phyloP scores from a whole-genome alignment of 2,797 vertebrate genomes.

The Gastrophryne carolinensis region DNA sequence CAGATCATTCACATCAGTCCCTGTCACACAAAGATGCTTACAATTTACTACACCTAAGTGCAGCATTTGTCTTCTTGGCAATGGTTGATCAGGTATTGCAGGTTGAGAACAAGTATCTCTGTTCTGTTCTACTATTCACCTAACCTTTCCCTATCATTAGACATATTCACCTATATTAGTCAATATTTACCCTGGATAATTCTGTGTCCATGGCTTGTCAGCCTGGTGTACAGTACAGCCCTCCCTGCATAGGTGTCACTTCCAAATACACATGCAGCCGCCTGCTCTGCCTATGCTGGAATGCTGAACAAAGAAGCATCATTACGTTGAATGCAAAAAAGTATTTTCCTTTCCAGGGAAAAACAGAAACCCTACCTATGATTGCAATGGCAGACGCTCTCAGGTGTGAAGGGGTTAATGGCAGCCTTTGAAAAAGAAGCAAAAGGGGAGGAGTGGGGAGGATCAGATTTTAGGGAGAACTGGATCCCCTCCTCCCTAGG shows the following conservation, averaged over 20 bases:
- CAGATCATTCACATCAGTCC: too few relatives aligned
- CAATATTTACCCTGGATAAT: not conserved
- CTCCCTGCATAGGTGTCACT: not conserved
- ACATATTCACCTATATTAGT: not conserved
- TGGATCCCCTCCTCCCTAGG: slow-evolving; percentile 68
- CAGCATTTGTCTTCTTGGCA: too few relatives aligned
- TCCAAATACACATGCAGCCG: not conserved
- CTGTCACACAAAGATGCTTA: too few relatives aligned
- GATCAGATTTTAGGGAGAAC: slow-evolving; percentile 51
- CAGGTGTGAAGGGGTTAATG: slow-evolving; percentile 47
- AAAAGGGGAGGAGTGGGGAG: slow-evolving; percentile 53
- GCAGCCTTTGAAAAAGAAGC: slow-evolving; percentile 47
- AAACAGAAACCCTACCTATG: not conserved
- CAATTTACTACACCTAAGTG: too few relatives aligned
- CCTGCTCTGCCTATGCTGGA: not conserved
- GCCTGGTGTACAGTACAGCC: not conserved
- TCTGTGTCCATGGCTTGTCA: not conserved
- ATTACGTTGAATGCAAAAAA: not conserved
- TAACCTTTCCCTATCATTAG: not conserved
- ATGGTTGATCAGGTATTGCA: too few relatives aligned
- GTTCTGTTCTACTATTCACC: not conserved
- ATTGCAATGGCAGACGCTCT: not conserved
- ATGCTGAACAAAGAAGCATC: not conserved
- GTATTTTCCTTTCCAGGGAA: not conserved
- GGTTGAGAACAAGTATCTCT: too few relatives aligned